Percentiles rank a stretch among this genome's conserved stretches.
These are phyloP conservation scores for Pammene fasciana DNA, from an alignment of 2,888 invertebrate genomes.

Conservation along the genomic window DNA sequence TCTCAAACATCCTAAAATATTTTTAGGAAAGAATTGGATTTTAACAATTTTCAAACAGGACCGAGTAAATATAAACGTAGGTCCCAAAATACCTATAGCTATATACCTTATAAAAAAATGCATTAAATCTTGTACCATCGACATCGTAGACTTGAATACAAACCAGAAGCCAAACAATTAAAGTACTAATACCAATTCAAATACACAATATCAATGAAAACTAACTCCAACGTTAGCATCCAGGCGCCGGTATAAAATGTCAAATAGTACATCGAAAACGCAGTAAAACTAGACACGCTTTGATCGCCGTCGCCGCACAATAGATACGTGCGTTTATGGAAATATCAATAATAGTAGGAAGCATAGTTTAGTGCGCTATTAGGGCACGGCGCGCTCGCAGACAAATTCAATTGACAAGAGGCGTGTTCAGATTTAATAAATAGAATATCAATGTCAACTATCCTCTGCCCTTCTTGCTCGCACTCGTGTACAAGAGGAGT, in stretches of 20 bases:
- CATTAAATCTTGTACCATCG: too few relatives aligned
- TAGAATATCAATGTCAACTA: not conserved
- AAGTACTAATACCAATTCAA: slow-evolving; percentile 56
- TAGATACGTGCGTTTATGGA: slow-evolving; percentile 69
- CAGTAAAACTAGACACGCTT: slow-evolving; percentile 65
- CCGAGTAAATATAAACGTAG: too few relatives aligned
- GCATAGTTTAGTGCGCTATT: slow-evolving; percentile 78
- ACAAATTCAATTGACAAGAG: slow-evolving; percentile 80
- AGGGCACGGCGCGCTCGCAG: slow-evolving; percentile 77
- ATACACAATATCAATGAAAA: slow-evolving; percentile 60
- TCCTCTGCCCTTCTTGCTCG: not conserved
- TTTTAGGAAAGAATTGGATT: too few relatives aligned
- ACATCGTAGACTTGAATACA: not conserved
- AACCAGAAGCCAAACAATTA: slow-evolving; percentile 45
- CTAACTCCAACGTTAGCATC: slow-evolving; percentile 53
- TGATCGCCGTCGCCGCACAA: slow-evolving; percentile 63
- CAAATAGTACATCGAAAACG: slow-evolving; percentile 64
- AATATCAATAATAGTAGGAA: slow-evolving; percentile 75
- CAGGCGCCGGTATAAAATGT: slow-evolving; percentile 62
- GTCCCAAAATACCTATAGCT: too few relatives aligned
- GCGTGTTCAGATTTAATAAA: not conserved
- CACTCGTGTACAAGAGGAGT: not conserved
- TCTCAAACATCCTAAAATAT: too few relatives aligned
- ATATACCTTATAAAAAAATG: too few relatives aligned
- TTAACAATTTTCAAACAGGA: too few relatives aligned